Evolutionary conservation across 2,797 vertebrate genomes (phyloP).

Genomic region (Tenualosa ilisha): DNA sequence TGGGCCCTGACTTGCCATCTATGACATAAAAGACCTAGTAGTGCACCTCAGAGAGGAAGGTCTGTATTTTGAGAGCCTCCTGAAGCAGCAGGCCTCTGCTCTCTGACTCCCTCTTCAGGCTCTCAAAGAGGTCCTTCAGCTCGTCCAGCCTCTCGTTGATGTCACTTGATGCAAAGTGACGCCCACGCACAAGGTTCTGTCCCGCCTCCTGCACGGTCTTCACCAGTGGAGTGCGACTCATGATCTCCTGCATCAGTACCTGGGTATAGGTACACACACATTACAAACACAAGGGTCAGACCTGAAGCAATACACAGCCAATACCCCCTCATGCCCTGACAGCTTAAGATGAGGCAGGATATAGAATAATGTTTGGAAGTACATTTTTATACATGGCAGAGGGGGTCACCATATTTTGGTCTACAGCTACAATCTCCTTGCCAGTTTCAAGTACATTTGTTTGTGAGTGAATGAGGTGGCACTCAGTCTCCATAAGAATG

Average conservation of each 20-base stretch:
- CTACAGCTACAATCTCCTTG: too few species aligned
- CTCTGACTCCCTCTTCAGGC: constrained; percentile 69
- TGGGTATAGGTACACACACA: constrained; percentile 51
- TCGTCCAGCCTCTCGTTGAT: constrained; percentile 63
- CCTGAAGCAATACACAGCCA: neutral
- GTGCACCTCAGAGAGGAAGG: constrained; percentile 80
- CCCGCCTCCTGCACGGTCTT: constrained; percentile 79
- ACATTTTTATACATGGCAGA: too few species aligned
- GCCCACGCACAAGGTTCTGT: constrained; percentile 76
- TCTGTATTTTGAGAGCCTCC: constrained; percentile 77
- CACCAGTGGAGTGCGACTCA: constrained; percentile 72
- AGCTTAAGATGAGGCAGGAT: neutral
- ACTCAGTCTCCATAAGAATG: neutral
- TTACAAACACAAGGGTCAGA: constrained; percentile 43
- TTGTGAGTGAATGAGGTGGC: neutral
- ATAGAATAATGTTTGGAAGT: too few species aligned
- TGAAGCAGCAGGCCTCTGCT: constrained; percentile 71
- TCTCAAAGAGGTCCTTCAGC: constrained; percentile 60
- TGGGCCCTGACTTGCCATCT: neutral
- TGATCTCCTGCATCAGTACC: constrained; percentile 83
- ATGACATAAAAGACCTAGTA: neutral
- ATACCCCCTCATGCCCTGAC: neutral
- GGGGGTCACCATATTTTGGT: too few species aligned
- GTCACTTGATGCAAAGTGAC: constrained; percentile 77
- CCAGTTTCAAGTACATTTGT: neutral